Conservation (phyloP, 1,140 invertebrate genomes). For the Plutomurus gul region DNA sequence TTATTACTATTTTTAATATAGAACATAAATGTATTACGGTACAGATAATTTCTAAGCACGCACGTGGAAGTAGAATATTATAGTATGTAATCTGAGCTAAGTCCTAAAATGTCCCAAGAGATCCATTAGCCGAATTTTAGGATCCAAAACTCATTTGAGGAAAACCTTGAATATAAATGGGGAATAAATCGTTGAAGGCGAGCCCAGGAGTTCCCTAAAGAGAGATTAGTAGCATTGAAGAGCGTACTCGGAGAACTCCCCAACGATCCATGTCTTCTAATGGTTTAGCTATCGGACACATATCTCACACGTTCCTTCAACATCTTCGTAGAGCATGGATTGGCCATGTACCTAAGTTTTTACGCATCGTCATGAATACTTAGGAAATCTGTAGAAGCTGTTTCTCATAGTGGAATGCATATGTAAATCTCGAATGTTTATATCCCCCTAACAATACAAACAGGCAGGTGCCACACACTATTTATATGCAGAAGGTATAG, state of each 20-base stretch:
- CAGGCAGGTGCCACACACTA: too few species aligned
- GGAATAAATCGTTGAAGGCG: neutral
- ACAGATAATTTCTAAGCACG: neutral
- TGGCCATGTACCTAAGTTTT: neutral
- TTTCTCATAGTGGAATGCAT: too few species aligned
- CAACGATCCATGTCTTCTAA: neutral
- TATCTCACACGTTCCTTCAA: neutral
- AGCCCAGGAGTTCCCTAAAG: constrained; percentile 16
- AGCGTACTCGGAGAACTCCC: constrained; percentile 4
- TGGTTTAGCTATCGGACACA: neutral
- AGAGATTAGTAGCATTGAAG: constrained; percentile 18
- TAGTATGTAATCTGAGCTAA: neutral
- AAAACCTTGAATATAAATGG: constrained; percentile 27
- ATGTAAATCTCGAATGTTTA: too few species aligned
- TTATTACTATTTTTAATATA: too few species aligned
- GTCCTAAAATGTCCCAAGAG: constrained; percentile 8
- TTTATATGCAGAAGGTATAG: too few species aligned
- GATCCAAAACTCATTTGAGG: constrained; percentile 8
- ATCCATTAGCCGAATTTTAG: constrained; percentile 18
- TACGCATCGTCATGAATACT: neutral
- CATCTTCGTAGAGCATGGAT: too few species aligned
- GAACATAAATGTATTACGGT: too few species aligned
- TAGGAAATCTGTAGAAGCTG: neutral
- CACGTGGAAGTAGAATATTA: neutral
- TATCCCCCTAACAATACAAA: too few species aligned